Percentiles rank a stretch among this genome's conserved stretches.
phyloP scores from a whole-genome alignment of 2,113 vertebrate species.

The Cavia aperea region DNA sequence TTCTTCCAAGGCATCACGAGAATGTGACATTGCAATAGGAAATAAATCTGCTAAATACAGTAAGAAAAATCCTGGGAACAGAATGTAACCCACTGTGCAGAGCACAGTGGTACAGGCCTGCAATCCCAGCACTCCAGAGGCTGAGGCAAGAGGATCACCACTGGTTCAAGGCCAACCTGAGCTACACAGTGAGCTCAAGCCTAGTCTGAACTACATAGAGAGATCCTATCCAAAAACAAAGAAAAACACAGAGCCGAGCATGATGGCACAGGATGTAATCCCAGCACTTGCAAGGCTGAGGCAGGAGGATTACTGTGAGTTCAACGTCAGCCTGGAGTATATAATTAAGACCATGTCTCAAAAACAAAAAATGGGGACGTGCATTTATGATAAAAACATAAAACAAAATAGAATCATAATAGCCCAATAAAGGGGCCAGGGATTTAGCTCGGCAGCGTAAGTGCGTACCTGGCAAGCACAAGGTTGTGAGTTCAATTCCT shows the following conservation, averaged over 20 bases:
- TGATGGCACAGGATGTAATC: background rate
- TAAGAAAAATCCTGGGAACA: background rate
- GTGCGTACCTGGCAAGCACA: no score
- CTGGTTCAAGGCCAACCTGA: background rate
- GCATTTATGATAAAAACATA: background rate
- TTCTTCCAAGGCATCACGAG: background rate
- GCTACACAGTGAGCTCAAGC: background rate
- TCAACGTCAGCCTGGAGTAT: background rate
- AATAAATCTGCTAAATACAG: background rate
- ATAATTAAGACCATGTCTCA: background rate
- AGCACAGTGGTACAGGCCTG: background rate
- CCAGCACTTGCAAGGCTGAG: background rate
- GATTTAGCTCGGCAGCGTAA: no score
- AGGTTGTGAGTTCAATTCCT: no score
- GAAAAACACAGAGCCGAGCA: background rate
- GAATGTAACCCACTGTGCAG: rapidly evolving
- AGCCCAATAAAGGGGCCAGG: no score
- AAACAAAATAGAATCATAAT: background rate
- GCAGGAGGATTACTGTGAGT: background rate
- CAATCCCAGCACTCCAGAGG: background rate
- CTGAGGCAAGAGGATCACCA: background rate
- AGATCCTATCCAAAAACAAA: no score
- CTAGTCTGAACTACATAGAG: no score
- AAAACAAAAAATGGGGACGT: background rate
- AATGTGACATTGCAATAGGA: background rate